These are phyloP conservation scores for Notospermus geniculatus DNA, from an alignment of 1,140 invertebrate genomes.

Conservation along the genomic window DNA sequence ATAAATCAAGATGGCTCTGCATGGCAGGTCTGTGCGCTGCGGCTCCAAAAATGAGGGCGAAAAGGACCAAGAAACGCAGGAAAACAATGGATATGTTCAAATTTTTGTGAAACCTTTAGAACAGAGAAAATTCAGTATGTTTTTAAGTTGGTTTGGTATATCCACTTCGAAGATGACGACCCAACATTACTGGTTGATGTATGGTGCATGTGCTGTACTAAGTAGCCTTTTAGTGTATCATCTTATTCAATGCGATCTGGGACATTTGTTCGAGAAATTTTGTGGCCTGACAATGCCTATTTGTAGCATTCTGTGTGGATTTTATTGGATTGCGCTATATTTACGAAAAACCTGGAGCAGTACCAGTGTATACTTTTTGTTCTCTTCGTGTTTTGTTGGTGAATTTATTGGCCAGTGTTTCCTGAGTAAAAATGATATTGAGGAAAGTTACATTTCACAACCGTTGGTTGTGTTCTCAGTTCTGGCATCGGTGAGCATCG, in stretches of 20 bases:
- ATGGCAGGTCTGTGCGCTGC: conserved; percentile 33
- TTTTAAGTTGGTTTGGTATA: conserved; percentile 44
- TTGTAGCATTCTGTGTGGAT: conserved; percentile 50
- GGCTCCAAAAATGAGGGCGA: conserved; percentile 47
- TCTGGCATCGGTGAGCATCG: conserved; percentile 40
- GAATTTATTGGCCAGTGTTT: conserved; percentile 48
- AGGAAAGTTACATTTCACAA: conserved; percentile 32
- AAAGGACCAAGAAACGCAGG: conserved; percentile 46
- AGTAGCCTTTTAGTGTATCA: conserved; percentile 39
- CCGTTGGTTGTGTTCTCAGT: conserved; percentile 44
- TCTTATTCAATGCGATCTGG: conserved; percentile 45
- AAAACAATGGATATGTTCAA: conserved; percentile 52
- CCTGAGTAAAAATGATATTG: conserved; percentile 22
- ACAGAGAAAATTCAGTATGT: conserved; percentile 37
- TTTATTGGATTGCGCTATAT: conserved; percentile 52
- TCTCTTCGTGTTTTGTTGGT: conserved; percentile 51
- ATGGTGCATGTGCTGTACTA: conserved; percentile 34
- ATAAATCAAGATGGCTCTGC: conserved; percentile 41
- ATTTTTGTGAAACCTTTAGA: conserved; percentile 49
- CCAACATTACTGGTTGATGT: conserved; percentile 41
- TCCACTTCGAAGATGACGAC: conserved; percentile 32
- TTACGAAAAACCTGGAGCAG: conserved; percentile 51
- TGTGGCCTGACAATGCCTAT: conserved; percentile 50
- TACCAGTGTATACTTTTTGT: conserved; percentile 54
- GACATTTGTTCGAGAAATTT: conserved; percentile 43